phyloP scores from a whole-genome alignment of 2,113 vertebrate species.

The Lycaon pictus region DNA sequence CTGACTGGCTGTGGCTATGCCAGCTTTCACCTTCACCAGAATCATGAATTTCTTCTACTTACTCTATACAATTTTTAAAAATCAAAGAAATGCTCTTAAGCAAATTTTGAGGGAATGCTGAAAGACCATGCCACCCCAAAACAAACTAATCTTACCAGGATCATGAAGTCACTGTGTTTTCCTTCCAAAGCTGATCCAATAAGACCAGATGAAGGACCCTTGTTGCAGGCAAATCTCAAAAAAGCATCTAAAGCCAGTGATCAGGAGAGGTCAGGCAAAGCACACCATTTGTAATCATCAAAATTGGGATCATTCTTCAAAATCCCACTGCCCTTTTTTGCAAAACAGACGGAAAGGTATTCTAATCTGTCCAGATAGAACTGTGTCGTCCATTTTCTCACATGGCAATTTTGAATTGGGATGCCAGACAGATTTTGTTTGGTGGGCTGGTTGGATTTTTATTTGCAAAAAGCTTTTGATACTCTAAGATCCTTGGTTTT shows the following conservation, averaged over 20 bases:
- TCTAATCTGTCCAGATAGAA: neutral
- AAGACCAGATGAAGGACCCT: neutral
- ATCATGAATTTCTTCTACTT: neutral
- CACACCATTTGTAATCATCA: neutral
- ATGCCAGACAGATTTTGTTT: neutral
- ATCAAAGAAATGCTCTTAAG: neutral
- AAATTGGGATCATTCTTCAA: neutral
- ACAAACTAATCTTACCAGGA: neutral
- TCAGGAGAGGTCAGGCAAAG: neutral
- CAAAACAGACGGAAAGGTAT: neutral
- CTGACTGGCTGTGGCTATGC: neutral
- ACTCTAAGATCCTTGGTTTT: neutral
- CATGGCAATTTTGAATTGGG: neutral
- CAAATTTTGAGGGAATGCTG: conserved; percentile 1
- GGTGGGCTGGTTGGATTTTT: neutral
- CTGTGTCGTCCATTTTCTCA: neutral
- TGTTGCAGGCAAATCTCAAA: neutral
- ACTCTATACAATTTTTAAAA: neutral
- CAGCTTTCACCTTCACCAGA: neutral
- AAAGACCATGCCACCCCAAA: neutral
- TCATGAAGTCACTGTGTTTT: neutral
- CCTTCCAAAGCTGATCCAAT: neutral
- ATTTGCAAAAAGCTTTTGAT: neutral
- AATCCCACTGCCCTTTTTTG: neutral
- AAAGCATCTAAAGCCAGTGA: neutral